Conservation (phyloP, 2,888 invertebrate species). For the Orthosia gothica region DNA sequence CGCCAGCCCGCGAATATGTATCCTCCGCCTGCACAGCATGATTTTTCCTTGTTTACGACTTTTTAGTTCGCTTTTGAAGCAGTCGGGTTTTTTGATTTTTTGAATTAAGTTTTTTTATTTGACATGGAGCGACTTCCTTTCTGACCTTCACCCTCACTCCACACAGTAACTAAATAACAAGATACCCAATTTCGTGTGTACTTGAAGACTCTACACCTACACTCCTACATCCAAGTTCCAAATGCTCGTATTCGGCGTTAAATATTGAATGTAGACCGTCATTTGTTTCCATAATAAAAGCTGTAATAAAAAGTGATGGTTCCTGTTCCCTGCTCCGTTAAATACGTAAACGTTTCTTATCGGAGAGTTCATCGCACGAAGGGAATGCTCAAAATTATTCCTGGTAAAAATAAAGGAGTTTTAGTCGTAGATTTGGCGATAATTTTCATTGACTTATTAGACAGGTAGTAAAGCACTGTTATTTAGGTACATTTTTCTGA, state of each 20-base stretch:
- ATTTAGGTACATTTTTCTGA: no score
- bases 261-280: slow-evolving; percentile 17
- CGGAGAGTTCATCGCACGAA: slow-evolving; percentile 19
- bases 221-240: no score
- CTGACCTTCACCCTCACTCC: background rate
- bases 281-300: slow-evolving; percentile 12
- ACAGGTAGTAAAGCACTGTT: no score
- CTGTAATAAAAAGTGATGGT: slow-evolving; percentile 14
- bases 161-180: background rate
- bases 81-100: no score
- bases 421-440: background rate
- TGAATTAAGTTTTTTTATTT: no score
- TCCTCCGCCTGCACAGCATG: no score
- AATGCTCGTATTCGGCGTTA: background rate
- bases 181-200: background rate
- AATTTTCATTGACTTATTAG: no score
- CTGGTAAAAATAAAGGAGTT: background rate
- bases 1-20: no score
- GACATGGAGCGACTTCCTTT: background rate
- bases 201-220: no score
- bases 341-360: slow-evolving; percentile 7
- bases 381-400: background rate
- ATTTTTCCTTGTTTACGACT: no score
- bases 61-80: no score
- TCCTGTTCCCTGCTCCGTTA: background rate